phyloP scores from a whole-genome alignment of 2,888 invertebrate genomes.

The Xiphydria camelus region DNA sequence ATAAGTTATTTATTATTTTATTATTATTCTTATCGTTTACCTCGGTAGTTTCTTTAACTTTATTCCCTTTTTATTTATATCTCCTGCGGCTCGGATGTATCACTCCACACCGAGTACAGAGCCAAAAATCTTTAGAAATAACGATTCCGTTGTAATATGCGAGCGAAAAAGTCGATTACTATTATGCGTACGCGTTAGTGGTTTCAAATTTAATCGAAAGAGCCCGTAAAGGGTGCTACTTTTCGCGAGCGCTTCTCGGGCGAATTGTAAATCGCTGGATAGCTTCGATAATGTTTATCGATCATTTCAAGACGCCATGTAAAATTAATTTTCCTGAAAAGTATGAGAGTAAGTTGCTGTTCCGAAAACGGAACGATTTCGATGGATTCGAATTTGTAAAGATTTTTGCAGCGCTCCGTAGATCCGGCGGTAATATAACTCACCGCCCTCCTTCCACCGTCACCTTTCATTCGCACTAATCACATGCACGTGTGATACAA shows the following conservation, averaged over 20 bases:
- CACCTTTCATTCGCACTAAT: conserved; percentile 8
- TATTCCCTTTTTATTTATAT: background rate
- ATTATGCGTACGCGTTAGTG: too few species aligned
- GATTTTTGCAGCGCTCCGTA: background rate
- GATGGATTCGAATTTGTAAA: background rate
- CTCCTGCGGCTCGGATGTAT: conserved; percentile 14
- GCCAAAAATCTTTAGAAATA: conserved; percentile 43
- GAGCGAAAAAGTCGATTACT: too few species aligned
- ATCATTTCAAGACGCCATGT: too few species aligned
- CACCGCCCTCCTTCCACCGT: background rate
- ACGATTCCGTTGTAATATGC: too few species aligned
- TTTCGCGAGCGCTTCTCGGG: too few species aligned
- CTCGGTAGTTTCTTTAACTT: conserved; percentile 23
- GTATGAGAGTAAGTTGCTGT: too few species aligned
- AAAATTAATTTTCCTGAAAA: too few species aligned
- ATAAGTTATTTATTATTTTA: conserved; percentile 4
- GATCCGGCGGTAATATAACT: background rate
- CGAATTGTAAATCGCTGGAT: too few species aligned
- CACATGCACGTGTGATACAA: conserved; percentile 34
- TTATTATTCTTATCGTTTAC: conserved; percentile 10
- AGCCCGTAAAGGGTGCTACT: too few species aligned
- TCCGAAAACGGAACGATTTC: too few species aligned
- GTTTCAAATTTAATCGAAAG: too few species aligned
- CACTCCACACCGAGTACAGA: conserved; percentile 25
- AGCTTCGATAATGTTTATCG: too few species aligned